These are phyloP conservation scores for Panurus biarmicus DNA, from an alignment of 2,113 vertebrate genomes.

Conservation along the genomic window DNA sequence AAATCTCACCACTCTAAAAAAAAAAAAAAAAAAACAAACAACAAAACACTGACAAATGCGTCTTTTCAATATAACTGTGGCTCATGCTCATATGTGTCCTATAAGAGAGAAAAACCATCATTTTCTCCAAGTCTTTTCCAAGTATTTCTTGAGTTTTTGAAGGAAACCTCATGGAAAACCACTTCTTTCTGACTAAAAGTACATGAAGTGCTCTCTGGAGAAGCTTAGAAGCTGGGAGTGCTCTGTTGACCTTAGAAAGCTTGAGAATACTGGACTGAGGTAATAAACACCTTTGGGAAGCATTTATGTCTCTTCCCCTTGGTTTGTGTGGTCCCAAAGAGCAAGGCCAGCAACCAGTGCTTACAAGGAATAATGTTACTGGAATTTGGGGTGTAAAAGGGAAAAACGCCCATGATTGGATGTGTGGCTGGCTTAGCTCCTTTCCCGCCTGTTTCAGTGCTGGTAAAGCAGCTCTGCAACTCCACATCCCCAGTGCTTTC, in stretches of 20 bases:
- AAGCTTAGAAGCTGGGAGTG: background rate
- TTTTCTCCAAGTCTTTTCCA: background rate
- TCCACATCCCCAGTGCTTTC: background rate
- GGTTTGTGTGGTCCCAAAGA: fast-evolving
- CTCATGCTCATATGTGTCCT: background rate
- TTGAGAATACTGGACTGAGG: background rate
- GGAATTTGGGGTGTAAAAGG: background rate
- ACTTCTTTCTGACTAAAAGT: background rate
- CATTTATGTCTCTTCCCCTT: background rate
- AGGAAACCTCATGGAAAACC: background rate
- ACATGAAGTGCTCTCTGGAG: background rate
- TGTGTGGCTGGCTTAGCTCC: background rate
- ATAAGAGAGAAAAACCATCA: fast-evolving
- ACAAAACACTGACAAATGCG: background rate
- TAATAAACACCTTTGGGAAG: background rate
- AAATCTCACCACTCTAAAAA: background rate
- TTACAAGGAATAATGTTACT: background rate
- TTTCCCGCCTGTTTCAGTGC: background rate
- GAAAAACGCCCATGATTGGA: background rate
- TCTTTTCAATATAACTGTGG: background rate
- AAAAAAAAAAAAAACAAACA: background rate
- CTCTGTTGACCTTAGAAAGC: background rate
- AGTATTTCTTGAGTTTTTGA: background rate
- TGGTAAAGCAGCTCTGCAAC: background rate
- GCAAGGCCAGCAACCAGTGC: background rate